Evolutionary conservation across 2,888 invertebrate genomes (phyloP), one percentile per base, ranked within the genome.

Genomic region (Eubasilissa splendida): DNA sequence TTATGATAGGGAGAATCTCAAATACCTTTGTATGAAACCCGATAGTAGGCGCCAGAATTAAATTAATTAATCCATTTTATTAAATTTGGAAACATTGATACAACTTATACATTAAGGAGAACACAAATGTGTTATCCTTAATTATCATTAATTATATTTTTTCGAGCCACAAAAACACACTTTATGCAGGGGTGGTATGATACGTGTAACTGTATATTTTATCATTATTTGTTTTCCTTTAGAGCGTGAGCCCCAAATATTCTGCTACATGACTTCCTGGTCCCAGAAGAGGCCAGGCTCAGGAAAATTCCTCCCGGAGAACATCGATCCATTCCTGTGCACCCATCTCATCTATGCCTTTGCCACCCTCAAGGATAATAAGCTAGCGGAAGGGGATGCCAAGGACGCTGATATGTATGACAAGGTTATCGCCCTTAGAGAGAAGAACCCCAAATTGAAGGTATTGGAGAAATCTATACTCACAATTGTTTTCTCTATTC

Each of bases 251-350:
- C 95, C 96, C 0, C 96, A 96, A 89, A 94, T 97, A 3, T 95
- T 98, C 86, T 99, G 99, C 88, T 99, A 99, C 88, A 92, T 98
- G 87, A 98, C 99, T 2, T 98, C 96, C 85, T 99, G 99, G 98
- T 97, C 98, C 0, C 94, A 96, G 82, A 98, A 98, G 88, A 92
- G 98, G 77, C 96, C 96, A 0, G 96, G 96, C 77, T 92, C 93
- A 4, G 98, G 97, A 11, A 95, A 95, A 86, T 99, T 97, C 89
- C 93, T 92, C 82, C 97, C 98, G 0, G 96, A 97, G 85, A 95
- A 97, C 87, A 94, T 99, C 60, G 96, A 98, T 86, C 92, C 97
- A 0, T 93, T 92, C 12, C 93, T 98, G 0, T 99, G 99, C 88
- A 98, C 98, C 0, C 98, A 99, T 88, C 91, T 99, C 58, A 95